A percentile compares a stretch with the other conserved stretches of the same genome.
Conservation (phyloP, 2,797 vertebrate species). For the Spheniscus humboldti region DNA sequence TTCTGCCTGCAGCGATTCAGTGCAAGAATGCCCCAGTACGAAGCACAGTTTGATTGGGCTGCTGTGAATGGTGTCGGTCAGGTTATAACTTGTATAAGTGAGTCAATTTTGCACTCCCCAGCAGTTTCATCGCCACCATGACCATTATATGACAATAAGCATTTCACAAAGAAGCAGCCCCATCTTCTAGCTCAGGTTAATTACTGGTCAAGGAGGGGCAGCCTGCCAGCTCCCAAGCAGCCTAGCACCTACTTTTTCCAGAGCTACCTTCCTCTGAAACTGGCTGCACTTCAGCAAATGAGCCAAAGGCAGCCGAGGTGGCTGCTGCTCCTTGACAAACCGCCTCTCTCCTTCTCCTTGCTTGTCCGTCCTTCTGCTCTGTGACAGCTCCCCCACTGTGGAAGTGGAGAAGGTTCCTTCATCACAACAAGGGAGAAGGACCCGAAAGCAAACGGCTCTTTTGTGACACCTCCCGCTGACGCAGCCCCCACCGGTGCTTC, state of each 20-base stretch:
- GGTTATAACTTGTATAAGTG: not conserved
- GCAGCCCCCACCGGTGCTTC: fast-evolving
- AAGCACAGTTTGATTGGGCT: not conserved
- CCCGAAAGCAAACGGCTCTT: not conserved
- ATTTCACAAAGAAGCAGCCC: not conserved
- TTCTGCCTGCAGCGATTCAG: not conserved
- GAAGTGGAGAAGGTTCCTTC: not conserved
- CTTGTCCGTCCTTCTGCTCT: not conserved
- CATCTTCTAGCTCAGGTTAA: not conserved
- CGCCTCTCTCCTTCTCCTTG: not conserved
- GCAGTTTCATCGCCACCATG: not conserved
- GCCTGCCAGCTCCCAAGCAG: not conserved
- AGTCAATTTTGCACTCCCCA: not conserved
- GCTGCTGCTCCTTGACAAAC: not conserved
- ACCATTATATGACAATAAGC: not conserved
- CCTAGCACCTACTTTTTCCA: not conserved
- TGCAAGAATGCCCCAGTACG: not conserved
- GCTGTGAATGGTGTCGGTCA: not conserved
- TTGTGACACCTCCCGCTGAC: not conserved
- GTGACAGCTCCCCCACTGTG: not conserved
- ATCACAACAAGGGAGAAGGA: not conserved
- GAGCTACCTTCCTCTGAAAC: not conserved
- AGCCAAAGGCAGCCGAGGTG: not conserved
- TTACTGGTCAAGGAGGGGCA: not conserved
- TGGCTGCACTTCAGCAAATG: not conserved